Evolutionary conservation across 2,113 vertebrate genomes (phyloP).

Genomic region (Puntigrus tetrazona): DNA sequence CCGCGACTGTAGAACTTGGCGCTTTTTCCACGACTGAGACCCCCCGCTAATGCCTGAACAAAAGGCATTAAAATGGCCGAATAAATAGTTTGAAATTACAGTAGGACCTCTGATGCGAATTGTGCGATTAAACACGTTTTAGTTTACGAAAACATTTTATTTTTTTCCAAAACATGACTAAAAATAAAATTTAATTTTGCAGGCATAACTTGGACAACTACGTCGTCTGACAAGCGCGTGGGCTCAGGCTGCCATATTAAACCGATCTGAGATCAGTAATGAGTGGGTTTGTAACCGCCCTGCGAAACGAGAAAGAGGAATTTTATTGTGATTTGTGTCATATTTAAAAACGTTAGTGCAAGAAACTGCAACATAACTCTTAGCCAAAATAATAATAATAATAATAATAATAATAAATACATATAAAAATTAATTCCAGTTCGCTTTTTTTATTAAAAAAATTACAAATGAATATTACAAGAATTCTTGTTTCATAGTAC

Average conservation of each 20-base stretch:
- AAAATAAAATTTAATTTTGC: neutral
- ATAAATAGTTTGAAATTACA: neutral
- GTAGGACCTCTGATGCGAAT: neutral
- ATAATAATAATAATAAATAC: neutral
- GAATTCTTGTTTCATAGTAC: too few relatives aligned
- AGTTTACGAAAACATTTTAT: neutral
- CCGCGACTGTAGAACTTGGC: conserved; percentile 70
- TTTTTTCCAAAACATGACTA: neutral
- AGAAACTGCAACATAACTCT: neutral
- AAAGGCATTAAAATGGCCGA: neutral
- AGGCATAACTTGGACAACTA: neutral
- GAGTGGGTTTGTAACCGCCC: too few relatives aligned
- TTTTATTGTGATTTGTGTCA: neutral
- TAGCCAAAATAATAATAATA: neutral
- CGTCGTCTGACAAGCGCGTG: neutral
- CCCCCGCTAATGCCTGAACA: conserved; percentile 41
- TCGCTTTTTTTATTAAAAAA: neutral
- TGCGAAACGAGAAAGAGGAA: neutral
- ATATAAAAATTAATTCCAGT: neutral
- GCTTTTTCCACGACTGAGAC: conserved; percentile 71
- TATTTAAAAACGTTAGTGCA: neutral
- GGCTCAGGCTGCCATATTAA: too few relatives aligned
- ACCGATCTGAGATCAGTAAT: neutral
- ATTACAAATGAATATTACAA: neutral
- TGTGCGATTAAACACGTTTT: neutral